Base-by-base conservation (phyloP, 2,113 vertebrate genomes). In the Grantiella picta region DNA sequence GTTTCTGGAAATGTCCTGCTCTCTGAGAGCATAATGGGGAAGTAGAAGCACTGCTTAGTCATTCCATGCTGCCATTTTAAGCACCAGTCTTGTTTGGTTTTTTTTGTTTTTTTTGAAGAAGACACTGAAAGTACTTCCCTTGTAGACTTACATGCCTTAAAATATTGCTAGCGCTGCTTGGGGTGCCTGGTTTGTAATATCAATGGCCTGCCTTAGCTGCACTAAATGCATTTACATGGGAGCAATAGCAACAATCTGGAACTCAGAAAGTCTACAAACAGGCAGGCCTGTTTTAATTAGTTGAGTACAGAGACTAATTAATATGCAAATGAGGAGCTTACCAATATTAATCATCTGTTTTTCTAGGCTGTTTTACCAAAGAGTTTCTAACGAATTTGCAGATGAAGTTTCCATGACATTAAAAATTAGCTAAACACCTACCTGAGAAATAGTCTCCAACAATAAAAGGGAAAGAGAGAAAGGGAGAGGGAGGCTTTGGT, bases 311-410 rank as follows among this genome's bases (percentile, higher is more conserved):
- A 98, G 97, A 98, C 97, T 97, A 98, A 98, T 98, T 98, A 98
- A 98, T 98, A 98, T 98, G 98, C 83, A 98, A 98, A 98, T 98
- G 88, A 98, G 89, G 79, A 97, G 86, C 96, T 97, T 98, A 97
- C 96, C 97, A 97, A 91, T 98, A 98, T 98, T 98, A 98, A 98
- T 98, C 97, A 98, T 98, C 96, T 97, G 96, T 97, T 98, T 98
- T 98, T 97, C 97, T 97, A 97, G 97, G 91, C 96, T 72, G 95
- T 97, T 97, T 97, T 96, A 94, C 95, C 96, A 83, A 96, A 97
- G 97, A 96, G 95, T 98, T 98, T 95, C 97, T 97, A 97, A 96
- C 72, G 5, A 97, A 97, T 98, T 98, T 97, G 96, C 95, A 97
- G 96, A 97, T 96, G 92, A 97, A 89, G 97, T 97, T 98, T 98